These are phyloP conservation scores for Xenopus petersii DNA, from an alignment of 2,797 vertebrate species.

Conservation along the genomic window DNA sequence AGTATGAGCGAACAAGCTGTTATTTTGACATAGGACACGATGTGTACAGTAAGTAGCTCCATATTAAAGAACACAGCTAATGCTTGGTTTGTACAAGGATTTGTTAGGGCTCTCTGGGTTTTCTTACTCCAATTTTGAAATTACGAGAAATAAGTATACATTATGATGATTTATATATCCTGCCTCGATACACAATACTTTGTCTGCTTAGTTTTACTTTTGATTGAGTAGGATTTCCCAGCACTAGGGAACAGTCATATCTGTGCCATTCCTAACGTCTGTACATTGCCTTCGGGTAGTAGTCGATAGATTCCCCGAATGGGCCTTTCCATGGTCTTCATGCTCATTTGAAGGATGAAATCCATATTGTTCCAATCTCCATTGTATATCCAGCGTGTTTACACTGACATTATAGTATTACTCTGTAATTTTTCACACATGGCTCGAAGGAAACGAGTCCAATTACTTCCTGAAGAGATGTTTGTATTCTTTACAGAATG, in stretches of 20 bases:
- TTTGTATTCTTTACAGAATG: slow-evolving; percentile 14
- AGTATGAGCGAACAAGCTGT: not conserved
- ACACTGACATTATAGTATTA: slow-evolving; percentile 38
- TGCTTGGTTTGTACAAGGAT: not conserved
- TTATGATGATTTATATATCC: slow-evolving; percentile 18
- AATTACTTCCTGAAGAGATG: slow-evolving; percentile 30
- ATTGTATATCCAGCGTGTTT: slow-evolving; percentile 38
- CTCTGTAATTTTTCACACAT: slow-evolving; percentile 41
- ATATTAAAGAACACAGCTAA: not conserved
- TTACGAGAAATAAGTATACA: not conserved
- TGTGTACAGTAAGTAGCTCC: not conserved
- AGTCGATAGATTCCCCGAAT: slow-evolving; percentile 10
- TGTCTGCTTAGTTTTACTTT: not conserved
- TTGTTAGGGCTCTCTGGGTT: not conserved
- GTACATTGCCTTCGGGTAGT: slow-evolving; percentile 9
- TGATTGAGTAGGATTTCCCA: slow-evolving; percentile 16
- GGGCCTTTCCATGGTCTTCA: slow-evolving; percentile 48
- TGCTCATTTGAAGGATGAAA: slow-evolving; percentile 45
- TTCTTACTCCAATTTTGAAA: not conserved
- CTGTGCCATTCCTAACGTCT: not conserved
- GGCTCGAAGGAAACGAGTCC: slow-evolving; percentile 36
- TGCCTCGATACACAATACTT: not conserved
- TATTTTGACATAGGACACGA: not conserved
- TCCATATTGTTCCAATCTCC: slow-evolving; percentile 49
- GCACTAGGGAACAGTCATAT: not conserved